phyloP scores from a whole-genome alignment of 2,888 invertebrate species.

The Automeris io region DNA sequence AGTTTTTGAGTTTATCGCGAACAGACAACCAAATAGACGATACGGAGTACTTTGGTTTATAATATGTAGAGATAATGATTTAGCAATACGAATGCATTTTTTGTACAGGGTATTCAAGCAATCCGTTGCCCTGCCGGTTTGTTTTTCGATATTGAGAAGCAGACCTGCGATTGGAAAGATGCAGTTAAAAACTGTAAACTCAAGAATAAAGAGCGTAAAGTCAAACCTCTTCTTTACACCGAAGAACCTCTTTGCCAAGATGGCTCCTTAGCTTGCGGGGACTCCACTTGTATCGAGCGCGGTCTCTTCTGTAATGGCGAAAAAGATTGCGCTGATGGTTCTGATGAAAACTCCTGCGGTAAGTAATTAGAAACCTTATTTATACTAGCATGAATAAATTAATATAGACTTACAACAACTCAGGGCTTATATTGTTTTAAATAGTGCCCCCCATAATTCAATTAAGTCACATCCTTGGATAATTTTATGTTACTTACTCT shows the following conservation, averaged over 20 bases:
- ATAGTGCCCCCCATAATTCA: too few species aligned
- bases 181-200: slow-evolving; percentile 95
- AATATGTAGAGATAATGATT: too few species aligned
- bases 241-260: slow-evolving; percentile 94
- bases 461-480: too few species aligned
- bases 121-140: slow-evolving; percentile 95
- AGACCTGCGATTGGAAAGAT: slow-evolving; percentile 96
- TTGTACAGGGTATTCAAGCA: slow-evolving; percentile 88
- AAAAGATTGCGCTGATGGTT: slow-evolving; percentile 91
- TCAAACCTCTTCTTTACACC: slow-evolving; percentile 90
- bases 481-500: too few species aligned
- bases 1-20: too few species aligned
- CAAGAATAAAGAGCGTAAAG: slow-evolving; percentile 92
- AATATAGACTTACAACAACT: slow-evolving; percentile 6
- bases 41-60: too few species aligned
- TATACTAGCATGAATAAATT: background rate
- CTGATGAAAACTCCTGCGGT: slow-evolving; percentile 95
- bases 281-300: slow-evolving; percentile 89
- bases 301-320: slow-evolving; percentile 96
- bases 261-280: slow-evolving; percentile 91
- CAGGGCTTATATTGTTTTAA: too few species aligned
- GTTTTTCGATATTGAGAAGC: slow-evolving; percentile 95
- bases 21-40: too few species aligned
- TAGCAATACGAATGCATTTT: background rate
- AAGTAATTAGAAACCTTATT: slow-evolving; percentile 42